Conservation (phyloP, 2,797 vertebrate genomes). For the Myotis planiceps region DNA sequence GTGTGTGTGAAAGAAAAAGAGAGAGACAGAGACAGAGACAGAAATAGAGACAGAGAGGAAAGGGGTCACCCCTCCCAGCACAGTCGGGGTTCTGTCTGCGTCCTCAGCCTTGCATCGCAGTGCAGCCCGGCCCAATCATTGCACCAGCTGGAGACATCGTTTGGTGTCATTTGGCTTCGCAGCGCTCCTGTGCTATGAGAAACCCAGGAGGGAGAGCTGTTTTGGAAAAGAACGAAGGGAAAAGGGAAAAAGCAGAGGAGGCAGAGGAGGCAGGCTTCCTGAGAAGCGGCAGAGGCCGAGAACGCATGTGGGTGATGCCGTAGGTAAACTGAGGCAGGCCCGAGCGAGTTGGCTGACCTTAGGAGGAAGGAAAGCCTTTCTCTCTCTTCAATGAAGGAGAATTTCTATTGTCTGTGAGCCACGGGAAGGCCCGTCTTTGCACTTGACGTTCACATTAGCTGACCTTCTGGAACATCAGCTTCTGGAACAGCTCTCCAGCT, state of each 20-base stretch:
- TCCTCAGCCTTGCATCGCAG: neutral
- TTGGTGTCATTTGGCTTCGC: slow-evolving; percentile 57
- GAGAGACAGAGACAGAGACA: fast-evolving
- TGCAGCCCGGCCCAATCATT: neutral
- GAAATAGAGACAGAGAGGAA: neutral
- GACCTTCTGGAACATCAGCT: neutral
- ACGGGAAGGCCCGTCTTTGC: neutral
- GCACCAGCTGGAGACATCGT: slow-evolving; percentile 59
- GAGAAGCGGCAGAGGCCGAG: neutral
- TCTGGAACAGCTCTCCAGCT: neutral
- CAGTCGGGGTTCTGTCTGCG: neutral
- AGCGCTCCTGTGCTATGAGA: neutral
- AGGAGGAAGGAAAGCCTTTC: neutral
- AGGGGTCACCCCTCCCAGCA: neutral
- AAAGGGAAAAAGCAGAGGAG: slow-evolving; percentile 41
- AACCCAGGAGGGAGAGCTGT: slow-evolving; percentile 38
- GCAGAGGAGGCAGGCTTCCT: slow-evolving; percentile 9
- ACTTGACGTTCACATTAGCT: neutral
- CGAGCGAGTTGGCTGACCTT: fast-evolving
- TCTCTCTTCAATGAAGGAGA: neutral
- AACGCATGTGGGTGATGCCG: neutral
- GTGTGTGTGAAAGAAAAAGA: neutral
- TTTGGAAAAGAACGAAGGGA: slow-evolving; percentile 46
- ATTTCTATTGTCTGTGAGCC: neutral
- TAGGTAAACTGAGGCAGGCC: neutral